These are phyloP conservation scores for Xyrauchen texanus DNA, from an alignment of 2,113 vertebrate genomes.

Conservation along the genomic window DNA sequence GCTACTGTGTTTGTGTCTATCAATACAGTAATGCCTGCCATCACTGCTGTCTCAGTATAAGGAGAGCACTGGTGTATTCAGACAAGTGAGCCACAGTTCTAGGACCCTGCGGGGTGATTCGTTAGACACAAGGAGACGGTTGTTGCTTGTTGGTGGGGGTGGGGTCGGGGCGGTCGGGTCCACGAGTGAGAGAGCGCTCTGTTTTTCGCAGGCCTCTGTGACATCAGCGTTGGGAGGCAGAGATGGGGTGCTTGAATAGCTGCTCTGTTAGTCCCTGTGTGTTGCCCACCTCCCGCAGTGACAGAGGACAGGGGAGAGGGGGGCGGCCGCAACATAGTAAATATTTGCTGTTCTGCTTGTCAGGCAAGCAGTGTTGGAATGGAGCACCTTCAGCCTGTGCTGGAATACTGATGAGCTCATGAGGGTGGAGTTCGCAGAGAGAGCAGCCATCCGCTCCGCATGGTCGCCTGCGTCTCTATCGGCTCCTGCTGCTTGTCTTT, in stretches of 20 bases:
- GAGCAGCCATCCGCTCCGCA: slow-evolving; percentile 17
- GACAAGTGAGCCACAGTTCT: slow-evolving; percentile 7
- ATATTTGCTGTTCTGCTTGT: slow-evolving; percentile 82
- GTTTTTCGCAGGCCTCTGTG: slow-evolving; percentile 47
- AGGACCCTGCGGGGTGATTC: not conserved
- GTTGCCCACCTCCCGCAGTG: slow-evolving; percentile 16
- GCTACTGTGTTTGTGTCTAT: slow-evolving; percentile 23
- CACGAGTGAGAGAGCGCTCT: slow-evolving; percentile 33
- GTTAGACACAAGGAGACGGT: slow-evolving; percentile 49
- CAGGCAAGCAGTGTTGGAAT: slow-evolving; percentile 66
- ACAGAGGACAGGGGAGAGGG: slow-evolving; percentile 26
- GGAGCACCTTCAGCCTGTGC: slow-evolving; percentile 67
- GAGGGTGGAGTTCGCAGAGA: not conserved
- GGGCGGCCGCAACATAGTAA: slow-evolving; percentile 65
- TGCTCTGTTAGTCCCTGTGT: slow-evolving; percentile 55
- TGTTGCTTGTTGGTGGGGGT: slow-evolving; percentile 42
- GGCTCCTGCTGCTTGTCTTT: slow-evolving; percentile 3
- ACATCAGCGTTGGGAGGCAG: slow-evolving; percentile 30
- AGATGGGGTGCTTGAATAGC: slow-evolving; percentile 39
- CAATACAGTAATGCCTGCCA: slow-evolving; percentile 8
- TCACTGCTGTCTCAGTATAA: not conserved
- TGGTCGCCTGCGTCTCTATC: slow-evolving; percentile 22
- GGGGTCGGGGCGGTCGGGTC: not conserved
- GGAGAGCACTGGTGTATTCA: not conserved
- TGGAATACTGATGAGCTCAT: slow-evolving; percentile 71